Conservation (phyloP, 2,888 invertebrate genomes). For the Molorchus minor region DNA sequence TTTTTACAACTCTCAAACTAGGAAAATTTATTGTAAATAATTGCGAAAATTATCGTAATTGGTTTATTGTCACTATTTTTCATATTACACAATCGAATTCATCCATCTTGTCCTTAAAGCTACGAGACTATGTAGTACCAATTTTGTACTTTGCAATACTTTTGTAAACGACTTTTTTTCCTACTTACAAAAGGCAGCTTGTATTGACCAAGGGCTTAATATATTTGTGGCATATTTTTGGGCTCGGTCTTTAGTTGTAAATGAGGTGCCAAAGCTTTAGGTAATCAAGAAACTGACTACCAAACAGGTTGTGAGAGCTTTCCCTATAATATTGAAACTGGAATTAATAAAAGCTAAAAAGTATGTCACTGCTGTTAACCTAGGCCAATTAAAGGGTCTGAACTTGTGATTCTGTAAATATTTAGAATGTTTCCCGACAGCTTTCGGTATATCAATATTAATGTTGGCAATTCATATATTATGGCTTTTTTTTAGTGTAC, state of each 20-base stretch:
- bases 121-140: not conserved
- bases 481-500: no score
- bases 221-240: slow-evolving; percentile 18
- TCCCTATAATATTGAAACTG: no score
- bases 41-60: slow-evolving; percentile 27
- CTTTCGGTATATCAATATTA: slow-evolving; percentile 12
- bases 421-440: slow-evolving; percentile 7
- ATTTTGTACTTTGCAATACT: not conserved
- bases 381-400: slow-evolving; percentile 1
- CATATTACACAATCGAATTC: slow-evolving; percentile 13
- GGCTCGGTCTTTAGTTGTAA: not conserved
- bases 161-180: slow-evolving; percentile 2
- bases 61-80: slow-evolving; percentile 20
- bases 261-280: slow-evolving; percentile 14
- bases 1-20: slow-evolving; percentile 39
- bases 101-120: slow-evolving; percentile 4
- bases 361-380: slow-evolving; percentile 19
- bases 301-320: no score
- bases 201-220: slow-evolving; percentile 20
- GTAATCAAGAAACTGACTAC: no score
- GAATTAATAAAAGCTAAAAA: not conserved
- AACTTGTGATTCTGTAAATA: slow-evolving; percentile 16
- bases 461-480: slow-evolving; percentile 9
- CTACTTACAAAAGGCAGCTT: slow-evolving; percentile 2
- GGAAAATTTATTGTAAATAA: slow-evolving; percentile 39